A percentile compares a stretch with the other conserved stretches of the same genome.
Conservation (phyloP, 2,797 vertebrate genomes). For the Thripadectes ignobilis region DNA sequence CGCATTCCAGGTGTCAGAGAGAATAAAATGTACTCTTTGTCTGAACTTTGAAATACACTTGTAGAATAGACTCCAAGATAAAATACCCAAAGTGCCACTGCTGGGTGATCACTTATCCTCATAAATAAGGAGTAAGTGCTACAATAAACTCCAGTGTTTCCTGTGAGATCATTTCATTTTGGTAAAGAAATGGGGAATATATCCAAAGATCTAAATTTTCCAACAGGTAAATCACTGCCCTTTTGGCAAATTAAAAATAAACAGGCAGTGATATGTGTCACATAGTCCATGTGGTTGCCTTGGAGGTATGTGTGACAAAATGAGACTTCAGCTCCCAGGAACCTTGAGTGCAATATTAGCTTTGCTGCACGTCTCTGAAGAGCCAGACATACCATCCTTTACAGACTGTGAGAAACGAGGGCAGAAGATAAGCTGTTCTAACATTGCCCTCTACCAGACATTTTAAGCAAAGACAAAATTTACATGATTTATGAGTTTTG, state of each 20-base stretch:
- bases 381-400: background rate
- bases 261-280: background rate
- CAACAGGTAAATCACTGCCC: background rate
- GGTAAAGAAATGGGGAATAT: background rate
- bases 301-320: background rate
- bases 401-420: background rate
- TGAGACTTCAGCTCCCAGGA: background rate
- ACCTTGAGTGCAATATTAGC: background rate
- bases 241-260: slow-evolving; percentile 43
- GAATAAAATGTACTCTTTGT: background rate
- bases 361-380: background rate
- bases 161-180: background rate
- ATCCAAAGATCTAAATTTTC: background rate
- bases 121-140: background rate
- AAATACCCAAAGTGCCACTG: background rate
- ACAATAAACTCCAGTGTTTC: background rate
- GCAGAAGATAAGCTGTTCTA: slow-evolving; percentile 12
- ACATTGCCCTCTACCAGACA: slow-evolving; percentile 64
- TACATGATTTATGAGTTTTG: background rate
- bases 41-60: background rate
- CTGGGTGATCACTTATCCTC: background rate
- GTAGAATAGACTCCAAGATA: background rate
- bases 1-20: background rate
- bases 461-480: slow-evolving; percentile 21
- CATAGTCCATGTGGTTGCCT: background rate